Evolutionary conservation across 2,113 vertebrate species (phyloP).

Genomic region (Arenaria interpres): DNA sequence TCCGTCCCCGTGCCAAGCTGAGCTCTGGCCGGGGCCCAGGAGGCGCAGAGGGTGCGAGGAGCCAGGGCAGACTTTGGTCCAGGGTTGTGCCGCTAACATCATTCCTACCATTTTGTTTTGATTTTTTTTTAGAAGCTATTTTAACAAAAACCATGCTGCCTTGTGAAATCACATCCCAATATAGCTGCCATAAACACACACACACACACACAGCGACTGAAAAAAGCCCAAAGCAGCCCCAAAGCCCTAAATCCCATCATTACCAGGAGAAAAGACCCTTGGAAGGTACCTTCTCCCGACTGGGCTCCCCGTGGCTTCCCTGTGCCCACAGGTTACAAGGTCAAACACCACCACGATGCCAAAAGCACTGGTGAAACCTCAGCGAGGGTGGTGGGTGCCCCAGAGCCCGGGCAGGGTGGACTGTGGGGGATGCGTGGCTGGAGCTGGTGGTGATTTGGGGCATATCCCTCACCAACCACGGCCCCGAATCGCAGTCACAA

Average conservation of each 20-base stretch:
- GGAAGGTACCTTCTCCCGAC: not conserved
- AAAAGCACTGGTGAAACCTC: not conserved
- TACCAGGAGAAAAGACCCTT: not conserved
- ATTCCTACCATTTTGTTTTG: not conserved
- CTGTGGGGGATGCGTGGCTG: rapidly evolving
- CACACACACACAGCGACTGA: too few relatives aligned
- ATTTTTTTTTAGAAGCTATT: not conserved
- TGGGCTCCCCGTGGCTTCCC: not conserved
- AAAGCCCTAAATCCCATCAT: not conserved
- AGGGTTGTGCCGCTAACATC: not conserved
- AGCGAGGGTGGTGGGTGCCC: rapidly evolving
- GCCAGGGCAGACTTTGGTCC: not conserved
- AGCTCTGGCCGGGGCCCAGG: not conserved
- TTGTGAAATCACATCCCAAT: not conserved
- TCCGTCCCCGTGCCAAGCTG: not conserved
- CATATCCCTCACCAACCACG: not conserved
- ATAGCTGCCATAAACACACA: not conserved
- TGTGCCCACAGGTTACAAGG: rapidly evolving
- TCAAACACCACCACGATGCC: not conserved
- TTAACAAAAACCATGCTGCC: not conserved
- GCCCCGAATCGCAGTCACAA: rapidly evolving
- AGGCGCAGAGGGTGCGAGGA: not conserved
- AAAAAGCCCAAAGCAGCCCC: not conserved
- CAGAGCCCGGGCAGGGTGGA: rapidly evolving
- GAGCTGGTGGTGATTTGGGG: too few relatives aligned